A percentile compares a stretch with the other conserved stretches of the same genome.
Conservation (phyloP, 2,888 invertebrate genomes). For the Volucella zonaria region DNA sequence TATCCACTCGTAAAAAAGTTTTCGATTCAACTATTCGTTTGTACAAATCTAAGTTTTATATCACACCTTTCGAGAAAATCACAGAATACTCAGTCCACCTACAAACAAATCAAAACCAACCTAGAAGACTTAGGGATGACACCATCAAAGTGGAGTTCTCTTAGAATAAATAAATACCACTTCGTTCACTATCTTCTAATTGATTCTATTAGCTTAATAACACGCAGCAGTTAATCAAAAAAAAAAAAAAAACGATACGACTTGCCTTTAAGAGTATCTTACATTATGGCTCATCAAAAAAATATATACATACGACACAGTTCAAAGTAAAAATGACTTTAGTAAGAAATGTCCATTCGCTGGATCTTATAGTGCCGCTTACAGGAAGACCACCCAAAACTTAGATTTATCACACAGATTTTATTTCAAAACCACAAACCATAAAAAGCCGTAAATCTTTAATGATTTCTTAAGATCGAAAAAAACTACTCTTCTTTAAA, state of each 20-base stretch:
- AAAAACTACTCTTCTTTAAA: slow-evolving; percentile 10
- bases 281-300: slow-evolving; percentile 18
- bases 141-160: slow-evolving; percentile 2
- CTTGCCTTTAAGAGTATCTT: neutral
- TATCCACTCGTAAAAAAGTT: slow-evolving; percentile 13
- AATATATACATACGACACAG: slow-evolving; percentile 5
- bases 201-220: slow-evolving; percentile 52
- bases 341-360: too few species aligned
- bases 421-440: slow-evolving; percentile 6
- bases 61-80: slow-evolving; percentile 55
- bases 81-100: slow-evolving; percentile 66
- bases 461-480: slow-evolving; percentile 20
- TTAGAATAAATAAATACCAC: slow-evolving; percentile 12
- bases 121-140: slow-evolving; percentile 13
- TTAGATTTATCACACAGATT: slow-evolving; percentile 1
- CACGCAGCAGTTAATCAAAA: neutral
- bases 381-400: slow-evolving; percentile 26
- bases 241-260: slow-evolving; percentile 9
- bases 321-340: too few species aligned
- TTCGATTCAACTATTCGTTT: neutral
- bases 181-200: slow-evolving; percentile 25
- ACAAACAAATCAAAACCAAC: slow-evolving; percentile 2
- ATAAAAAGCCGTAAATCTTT: slow-evolving; percentile 19
- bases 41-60: slow-evolving; percentile 12
- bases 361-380: neutral